Evolutionary conservation across 1,140 invertebrate genomes (phyloP).

Genomic region (Cotesia vestalis): DNA sequence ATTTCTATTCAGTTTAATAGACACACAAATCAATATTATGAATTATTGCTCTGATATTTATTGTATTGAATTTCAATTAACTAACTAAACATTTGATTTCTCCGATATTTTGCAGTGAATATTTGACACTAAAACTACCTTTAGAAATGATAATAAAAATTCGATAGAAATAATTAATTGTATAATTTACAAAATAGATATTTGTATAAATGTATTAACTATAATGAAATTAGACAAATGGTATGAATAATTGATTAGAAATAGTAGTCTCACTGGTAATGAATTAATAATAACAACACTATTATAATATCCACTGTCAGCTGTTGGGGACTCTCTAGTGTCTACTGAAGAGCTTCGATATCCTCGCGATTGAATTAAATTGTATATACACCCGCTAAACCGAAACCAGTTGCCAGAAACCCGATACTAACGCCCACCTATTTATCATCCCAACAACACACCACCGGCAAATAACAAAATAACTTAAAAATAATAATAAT

Average conservation of each 20-base stretch:
- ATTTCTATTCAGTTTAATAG: too few species aligned
- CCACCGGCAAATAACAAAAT: constrained; percentile 38
- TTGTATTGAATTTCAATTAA: too few species aligned
- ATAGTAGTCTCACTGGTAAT: neutral
- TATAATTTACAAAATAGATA: too few species aligned
- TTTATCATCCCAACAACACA: constrained; percentile 38
- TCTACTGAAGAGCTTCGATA: constrained; percentile 11
- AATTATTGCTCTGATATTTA: too few species aligned
- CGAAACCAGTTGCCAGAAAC: constrained; percentile 33
- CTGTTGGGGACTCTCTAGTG: constrained; percentile 22
- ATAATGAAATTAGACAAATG: neutral
- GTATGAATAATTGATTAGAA: neutral
- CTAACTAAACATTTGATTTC: neutral
- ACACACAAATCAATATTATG: too few species aligned
- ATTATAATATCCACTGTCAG: constrained; percentile 6
- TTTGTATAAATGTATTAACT: neutral
- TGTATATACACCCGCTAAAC: neutral
- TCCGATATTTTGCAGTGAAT: too few species aligned
- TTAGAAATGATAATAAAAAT: too few species aligned
- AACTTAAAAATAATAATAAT: neutral
- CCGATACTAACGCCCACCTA: constrained; percentile 49
- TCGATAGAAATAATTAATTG: too few species aligned
- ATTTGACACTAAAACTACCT: too few species aligned
- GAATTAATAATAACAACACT: neutral
- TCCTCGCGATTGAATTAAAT: constrained; percentile 21